A percentile compares a stretch with the other conserved stretches of the same genome.
Evolutionary conservation across 2,797 vertebrate genomes (phyloP).

Genomic region (Acanthurus lineatus): DNA sequence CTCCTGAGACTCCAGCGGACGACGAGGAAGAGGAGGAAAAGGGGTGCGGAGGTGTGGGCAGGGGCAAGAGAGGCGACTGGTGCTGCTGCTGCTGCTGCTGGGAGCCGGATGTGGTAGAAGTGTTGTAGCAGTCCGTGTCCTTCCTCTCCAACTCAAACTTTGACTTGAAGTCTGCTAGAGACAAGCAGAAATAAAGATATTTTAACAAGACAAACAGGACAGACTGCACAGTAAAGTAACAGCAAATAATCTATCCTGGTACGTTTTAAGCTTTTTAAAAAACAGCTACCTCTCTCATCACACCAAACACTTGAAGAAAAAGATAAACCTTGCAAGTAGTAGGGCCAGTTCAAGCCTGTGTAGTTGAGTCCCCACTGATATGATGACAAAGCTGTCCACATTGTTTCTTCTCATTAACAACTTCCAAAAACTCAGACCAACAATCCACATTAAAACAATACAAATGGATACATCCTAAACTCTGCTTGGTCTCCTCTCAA

Average conservation of each 20-base stretch:
- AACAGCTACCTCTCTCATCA: not conserved
- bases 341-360: conserved; percentile 61
- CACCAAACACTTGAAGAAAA: conserved; percentile 4
- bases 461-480: conserved; percentile 8
- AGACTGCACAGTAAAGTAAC: not conserved
- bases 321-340: conserved; percentile 65
- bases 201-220: not conserved
- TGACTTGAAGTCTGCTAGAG: conserved; percentile 90
- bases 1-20: conserved; percentile 85
- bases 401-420: conserved; percentile 44
- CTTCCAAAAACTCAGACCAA: conserved; percentile 26
- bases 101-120: conserved; percentile 83
- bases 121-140: conserved; percentile 90
- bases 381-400: conserved; percentile 73
- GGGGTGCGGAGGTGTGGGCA: conserved; percentile 79
- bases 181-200: not conserved
- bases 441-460: conserved; percentile 8
- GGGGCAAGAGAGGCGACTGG: conserved; percentile 69
- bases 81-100: conserved; percentile 75
- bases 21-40: conserved; percentile 84
- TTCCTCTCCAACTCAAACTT: conserved; percentile 96
- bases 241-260: not conserved
- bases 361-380: conserved; percentile 53
- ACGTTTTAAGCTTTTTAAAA: not conserved
- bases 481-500: conserved; percentile 4